These are phyloP conservation scores for Abramis brama DNA, from an alignment of 2,113 vertebrate species.

Conservation along the genomic window DNA sequence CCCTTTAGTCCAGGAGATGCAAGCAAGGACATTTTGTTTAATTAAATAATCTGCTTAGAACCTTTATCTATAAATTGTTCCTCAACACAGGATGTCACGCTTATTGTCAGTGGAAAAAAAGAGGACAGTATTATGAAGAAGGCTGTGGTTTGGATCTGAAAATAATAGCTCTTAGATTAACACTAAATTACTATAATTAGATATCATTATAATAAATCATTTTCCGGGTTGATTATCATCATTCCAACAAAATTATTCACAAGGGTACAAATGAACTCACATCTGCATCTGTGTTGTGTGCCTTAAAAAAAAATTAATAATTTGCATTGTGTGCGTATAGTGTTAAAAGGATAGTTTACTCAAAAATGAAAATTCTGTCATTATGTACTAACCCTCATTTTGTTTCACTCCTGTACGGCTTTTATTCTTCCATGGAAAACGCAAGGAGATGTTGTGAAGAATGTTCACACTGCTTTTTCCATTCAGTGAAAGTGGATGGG, in stretches of 20 bases:
- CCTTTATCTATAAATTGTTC: neutral
- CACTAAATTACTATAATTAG: constrained; percentile 53
- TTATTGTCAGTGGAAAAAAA: neutral
- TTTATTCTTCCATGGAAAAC: neutral
- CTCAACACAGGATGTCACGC: neutral
- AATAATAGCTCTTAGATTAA: constrained; percentile 15
- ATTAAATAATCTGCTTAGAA: neutral
- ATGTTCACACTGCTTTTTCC: neutral
- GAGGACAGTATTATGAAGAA: neutral
- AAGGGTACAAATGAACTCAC: constrained; percentile 15
- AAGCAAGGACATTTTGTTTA: neutral
- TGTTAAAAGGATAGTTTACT: constrained; percentile 6
- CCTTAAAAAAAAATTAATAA: neutral
- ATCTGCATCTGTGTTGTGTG: neutral
- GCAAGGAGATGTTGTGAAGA: neutral
- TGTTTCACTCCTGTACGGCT: neutral
- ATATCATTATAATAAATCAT: constrained; percentile 38
- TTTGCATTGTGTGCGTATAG: neutral
- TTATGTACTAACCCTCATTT: neutral
- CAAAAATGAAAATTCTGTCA: neutral
- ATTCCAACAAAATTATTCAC: constrained; percentile 27
- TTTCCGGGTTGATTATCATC: constrained; percentile 40
- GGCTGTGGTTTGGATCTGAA: constrained; percentile 12
- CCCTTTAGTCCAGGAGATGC: neutral
- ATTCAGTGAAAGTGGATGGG: neutral